Percentiles rank a stretch among this genome's conserved stretches.
Evolutionary conservation across 2,113 vertebrate genomes (phyloP).

Genomic region (Leucoraja erinaceus): DNA sequence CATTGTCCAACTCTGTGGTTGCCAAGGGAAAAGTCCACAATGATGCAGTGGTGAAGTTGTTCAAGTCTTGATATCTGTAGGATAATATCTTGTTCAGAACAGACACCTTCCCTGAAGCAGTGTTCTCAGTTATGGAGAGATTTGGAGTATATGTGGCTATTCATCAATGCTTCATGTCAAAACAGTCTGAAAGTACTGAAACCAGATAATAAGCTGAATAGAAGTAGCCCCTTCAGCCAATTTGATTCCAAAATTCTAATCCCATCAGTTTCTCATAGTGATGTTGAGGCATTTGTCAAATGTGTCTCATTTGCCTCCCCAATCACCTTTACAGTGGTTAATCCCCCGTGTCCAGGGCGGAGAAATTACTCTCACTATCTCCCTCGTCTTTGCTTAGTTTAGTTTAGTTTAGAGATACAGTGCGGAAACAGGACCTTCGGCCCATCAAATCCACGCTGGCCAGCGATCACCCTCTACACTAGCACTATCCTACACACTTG

Average conservation of each 20-base stretch:
- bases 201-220: not conserved
- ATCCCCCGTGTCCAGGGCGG: not conserved
- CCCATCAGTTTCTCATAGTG: not conserved
- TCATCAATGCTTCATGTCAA: constrained; percentile 31
- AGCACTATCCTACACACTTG: too few species aligned
- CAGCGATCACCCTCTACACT: too few species aligned
- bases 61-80: constrained; percentile 11
- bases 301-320: not conserved
- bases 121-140: not conserved
- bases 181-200: not conserved
- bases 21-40: not conserved
- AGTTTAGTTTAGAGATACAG: not conserved
- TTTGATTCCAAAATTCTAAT: constrained; percentile 19
- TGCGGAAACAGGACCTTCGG: too few species aligned
- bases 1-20: not conserved
- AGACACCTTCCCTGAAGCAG: constrained; percentile 7
- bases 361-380: not conserved
- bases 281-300: not conserved
- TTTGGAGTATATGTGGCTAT: constrained; percentile 25
- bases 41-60: not conserved
- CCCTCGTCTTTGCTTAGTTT: not conserved
- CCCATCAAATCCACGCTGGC: too few species aligned
- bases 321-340: not conserved
- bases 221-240: not conserved
- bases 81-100: not conserved